These are phyloP conservation scores for Drosophila prosaltans DNA, from an alignment of 1,140 invertebrate genomes.

Conservation along the genomic window DNA sequence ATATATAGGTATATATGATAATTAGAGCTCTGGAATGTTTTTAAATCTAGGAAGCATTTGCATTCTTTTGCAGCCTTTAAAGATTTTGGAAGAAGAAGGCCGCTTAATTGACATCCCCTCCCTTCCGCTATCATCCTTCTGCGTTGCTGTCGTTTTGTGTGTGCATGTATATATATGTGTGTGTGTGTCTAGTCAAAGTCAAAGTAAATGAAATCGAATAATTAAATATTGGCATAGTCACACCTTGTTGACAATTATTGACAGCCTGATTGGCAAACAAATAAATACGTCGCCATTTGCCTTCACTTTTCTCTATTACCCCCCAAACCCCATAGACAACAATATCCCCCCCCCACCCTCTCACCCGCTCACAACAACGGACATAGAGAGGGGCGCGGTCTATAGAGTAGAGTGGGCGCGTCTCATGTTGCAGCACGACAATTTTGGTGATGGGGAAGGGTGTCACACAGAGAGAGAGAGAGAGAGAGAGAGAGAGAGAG, in stretches of 20 bases:
- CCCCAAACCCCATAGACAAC: background rate
- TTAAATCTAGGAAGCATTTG: background rate
- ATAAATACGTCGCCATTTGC: constrained; percentile 70
- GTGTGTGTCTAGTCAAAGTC: constrained; percentile 17
- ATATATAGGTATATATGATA: too few relatives aligned
- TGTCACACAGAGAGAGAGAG: background rate
- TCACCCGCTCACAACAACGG: background rate
- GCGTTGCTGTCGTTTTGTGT: constrained; percentile 26
- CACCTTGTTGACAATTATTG: constrained; percentile 82
- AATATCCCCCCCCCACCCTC: background rate
- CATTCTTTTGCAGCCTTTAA: background rate
- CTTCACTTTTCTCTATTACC: constrained; percentile 18
- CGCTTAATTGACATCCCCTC: background rate
- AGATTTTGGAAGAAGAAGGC: background rate
- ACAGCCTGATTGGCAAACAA: constrained; percentile 81
- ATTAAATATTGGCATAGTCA: constrained; percentile 82
- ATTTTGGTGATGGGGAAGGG: constrained; percentile 34
- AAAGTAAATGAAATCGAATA: constrained; percentile 77
- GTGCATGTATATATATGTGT: background rate
- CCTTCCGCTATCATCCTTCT: constrained; percentile 8
- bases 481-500: background rate
- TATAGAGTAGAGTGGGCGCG: constrained; percentile 43
- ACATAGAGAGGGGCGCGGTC: constrained; percentile 31
- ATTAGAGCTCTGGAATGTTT: background rate
- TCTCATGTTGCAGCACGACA: constrained; percentile 40